Evolutionary conservation across 1,140 invertebrate species (phyloP).

Genomic region (Doryteuthis pealeii): DNA sequence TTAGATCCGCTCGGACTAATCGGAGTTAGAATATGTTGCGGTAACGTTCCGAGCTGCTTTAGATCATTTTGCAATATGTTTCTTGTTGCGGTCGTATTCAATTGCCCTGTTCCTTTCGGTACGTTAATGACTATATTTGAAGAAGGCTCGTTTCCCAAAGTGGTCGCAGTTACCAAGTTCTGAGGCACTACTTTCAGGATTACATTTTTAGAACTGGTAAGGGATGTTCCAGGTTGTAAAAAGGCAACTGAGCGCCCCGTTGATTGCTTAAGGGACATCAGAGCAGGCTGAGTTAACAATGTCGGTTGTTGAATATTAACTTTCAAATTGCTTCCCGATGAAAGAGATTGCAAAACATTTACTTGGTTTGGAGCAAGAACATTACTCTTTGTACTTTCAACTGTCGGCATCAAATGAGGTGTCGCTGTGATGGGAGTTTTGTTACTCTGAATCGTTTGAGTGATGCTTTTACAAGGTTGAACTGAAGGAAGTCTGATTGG

Average conservation of each 20-base stretch:
- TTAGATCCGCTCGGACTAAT: not conserved
- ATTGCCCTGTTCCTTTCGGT: not conserved
- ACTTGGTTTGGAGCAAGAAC: not conserved
- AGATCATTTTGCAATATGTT: not conserved
- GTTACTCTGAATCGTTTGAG: constrained; percentile 38
- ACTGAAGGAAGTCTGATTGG: constrained; percentile 43
- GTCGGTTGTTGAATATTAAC: not conserved
- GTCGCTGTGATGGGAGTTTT: constrained; percentile 42
- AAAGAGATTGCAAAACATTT: not conserved
- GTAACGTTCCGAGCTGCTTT: not conserved
- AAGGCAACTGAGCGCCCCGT: not conserved
- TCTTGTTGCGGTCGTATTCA: not conserved
- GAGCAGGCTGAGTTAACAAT: not conserved
- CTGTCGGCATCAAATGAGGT: constrained; percentile 19
- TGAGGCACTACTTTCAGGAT: constrained; percentile 31
- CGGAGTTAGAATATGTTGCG: not conserved
- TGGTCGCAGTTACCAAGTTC: not conserved
- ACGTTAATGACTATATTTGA: not conserved
- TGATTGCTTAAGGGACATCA: not conserved
- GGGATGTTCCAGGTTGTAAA: not conserved
- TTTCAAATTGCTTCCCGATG: not conserved
- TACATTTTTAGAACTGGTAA: constrained; percentile 24
- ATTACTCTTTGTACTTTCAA: not conserved
- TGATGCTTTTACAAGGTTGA: constrained; percentile 37
- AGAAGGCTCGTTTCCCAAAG: not conserved